Evolutionary conservation across 2,113 vertebrate species (phyloP), one percentile per base, ranked within the genome.

Genomic region (Strigops habroptila): DNA sequence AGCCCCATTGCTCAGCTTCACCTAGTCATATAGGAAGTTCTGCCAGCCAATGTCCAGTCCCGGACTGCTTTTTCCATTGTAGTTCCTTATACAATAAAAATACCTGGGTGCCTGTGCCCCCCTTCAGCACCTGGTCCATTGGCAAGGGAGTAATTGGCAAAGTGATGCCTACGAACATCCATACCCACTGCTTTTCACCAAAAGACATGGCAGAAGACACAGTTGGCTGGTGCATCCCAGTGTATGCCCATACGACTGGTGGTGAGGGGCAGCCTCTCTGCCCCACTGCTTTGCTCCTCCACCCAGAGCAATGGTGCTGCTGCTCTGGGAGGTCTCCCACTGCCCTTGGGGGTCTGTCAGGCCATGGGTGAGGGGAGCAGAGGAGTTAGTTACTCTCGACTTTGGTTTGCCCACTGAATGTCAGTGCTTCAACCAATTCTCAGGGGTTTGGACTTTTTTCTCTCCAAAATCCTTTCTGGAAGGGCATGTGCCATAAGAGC

Each of bases 401-500:
- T 67, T 67, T 16, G 15, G 22, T 74, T 92, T 68, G 46, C 18
- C 18, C 18, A 12, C 39, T 59, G 15, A 63, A 80, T 7, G 2
- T 59, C 44, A 52, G 24, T 33, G 15, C 30, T 86, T 59, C 18
- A 71, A 76, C 52, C 5, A 11, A 68, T 86, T 52, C n/a, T 62
- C 23, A 35, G 33, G 14, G 14, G 3, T 37, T 51, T 59, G 35
- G 19, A 35, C 9, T 13, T 55, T 12, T 52, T 67, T 31, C 9
- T 43, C 35, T 82, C 39, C 57, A 65, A 59, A 73, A 27, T 91
- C 25, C 18, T 48, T 68, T 48, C 82, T 44, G 14, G 41, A 85
- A 85, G 63, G 7, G 23, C 0, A 0, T 0, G 13, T 64, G 44
- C 43, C 1, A 0, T 55, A 84, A 18, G 9, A 49, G 18, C 13